phyloP scores from a whole-genome alignment of 2,113 vertebrate genomes.

The Colius striatus region DNA sequence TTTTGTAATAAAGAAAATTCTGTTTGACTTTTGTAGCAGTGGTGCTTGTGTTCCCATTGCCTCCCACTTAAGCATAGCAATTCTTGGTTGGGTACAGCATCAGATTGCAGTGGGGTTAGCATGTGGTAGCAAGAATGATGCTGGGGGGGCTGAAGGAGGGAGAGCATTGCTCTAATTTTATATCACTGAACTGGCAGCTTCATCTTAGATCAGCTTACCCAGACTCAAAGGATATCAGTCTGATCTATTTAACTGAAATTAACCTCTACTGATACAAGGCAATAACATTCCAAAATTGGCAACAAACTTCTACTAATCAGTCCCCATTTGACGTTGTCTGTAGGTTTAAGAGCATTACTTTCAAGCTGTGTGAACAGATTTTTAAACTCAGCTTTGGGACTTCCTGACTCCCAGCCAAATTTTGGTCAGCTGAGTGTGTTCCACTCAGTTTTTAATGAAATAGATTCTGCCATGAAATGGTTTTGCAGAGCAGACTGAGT shows the following conservation, averaged over 20 bases:
- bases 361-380: slow-evolving; percentile 23
- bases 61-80: slow-evolving; percentile 48
- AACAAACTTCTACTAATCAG: neutral
- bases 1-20: neutral
- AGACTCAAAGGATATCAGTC: slow-evolving; percentile 10
- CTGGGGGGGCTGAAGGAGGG: slow-evolving; percentile 17
- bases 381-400: neutral
- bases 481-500: neutral
- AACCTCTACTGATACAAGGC: neutral
- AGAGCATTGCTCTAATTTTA: slow-evolving; percentile 39
- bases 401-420: neutral
- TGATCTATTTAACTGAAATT: slow-evolving; percentile 38
- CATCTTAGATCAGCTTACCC: slow-evolving; percentile 21
- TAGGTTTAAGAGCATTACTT: slow-evolving; percentile 33
- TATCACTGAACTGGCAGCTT: slow-evolving; percentile 37
- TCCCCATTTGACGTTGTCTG: neutral
- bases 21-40: neutral
- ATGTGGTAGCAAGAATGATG: slow-evolving; percentile 37
- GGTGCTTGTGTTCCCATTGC: neutral
- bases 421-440: neutral
- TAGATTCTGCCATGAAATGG: neutral
- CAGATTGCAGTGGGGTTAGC: slow-evolving; percentile 46
- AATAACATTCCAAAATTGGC: slow-evolving; percentile 2
- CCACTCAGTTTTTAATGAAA: neutral
- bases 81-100: slow-evolving; percentile 14